These are phyloP conservation scores for Steatocranus sp. DNA, from an alignment of 2,797 vertebrate genomes.

Conservation along the genomic window DNA sequence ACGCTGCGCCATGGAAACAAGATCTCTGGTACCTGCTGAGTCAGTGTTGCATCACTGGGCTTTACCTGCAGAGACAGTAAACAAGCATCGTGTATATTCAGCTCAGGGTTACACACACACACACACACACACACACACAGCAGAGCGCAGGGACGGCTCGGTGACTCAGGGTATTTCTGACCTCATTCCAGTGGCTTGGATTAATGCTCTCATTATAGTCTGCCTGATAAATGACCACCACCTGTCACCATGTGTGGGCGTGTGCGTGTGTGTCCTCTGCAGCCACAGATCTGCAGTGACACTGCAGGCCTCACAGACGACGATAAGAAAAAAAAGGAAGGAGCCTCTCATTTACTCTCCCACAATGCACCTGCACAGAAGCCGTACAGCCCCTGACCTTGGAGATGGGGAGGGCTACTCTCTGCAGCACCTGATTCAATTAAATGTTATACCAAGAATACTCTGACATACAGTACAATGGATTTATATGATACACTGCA, in stretches of 20 bases:
- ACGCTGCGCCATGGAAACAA: conserved; percentile 83
- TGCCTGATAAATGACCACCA: conserved; percentile 48
- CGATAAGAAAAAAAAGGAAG: neutral
- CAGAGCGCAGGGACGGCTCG: neutral
- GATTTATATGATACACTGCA: neutral
- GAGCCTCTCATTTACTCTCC: neutral
- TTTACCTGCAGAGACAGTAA: conserved; percentile 57
- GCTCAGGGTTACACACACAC: neutral
- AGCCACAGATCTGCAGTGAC: neutral
- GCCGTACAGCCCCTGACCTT: neutral
- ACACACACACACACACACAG: neutral
- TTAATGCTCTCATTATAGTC: conserved; percentile 61
- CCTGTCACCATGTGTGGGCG: conserved; percentile 11
- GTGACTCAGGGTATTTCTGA: conserved; percentile 50
- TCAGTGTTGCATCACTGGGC: conserved; percentile 33
- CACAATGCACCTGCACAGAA: neutral
- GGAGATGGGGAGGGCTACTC: neutral
- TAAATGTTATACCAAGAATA: neutral
- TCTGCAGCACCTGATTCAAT: neutral
- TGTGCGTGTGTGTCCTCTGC: neutral
- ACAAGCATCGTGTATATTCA: conserved; percentile 5
- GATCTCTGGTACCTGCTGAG: conserved; percentile 82
- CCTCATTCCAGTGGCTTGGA: conserved; percentile 46
- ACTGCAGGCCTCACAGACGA: neutral
- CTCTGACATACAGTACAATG: neutral